Percentiles rank a stretch among this genome's conserved stretches.
These are phyloP conservation scores for Aramus guarauna DNA, from an alignment of 2,113 vertebrate species.

Conservation along the genomic window DNA sequence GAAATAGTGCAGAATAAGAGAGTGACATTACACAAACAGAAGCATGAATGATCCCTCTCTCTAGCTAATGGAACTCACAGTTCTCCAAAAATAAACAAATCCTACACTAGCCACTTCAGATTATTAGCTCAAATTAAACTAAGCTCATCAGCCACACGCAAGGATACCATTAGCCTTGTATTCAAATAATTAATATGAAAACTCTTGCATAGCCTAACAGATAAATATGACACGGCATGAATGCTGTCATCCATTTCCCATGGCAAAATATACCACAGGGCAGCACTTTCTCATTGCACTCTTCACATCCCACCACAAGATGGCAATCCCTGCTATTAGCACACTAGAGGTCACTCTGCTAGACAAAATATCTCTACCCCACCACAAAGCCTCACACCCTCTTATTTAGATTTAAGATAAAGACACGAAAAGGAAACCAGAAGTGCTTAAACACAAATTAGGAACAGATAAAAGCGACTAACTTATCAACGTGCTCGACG, in stretches of 20 bases:
- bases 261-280: background rate
- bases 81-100: background rate
- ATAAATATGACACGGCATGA: accelerated
- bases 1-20: background rate
- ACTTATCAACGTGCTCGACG: background rate
- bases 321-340: slow-evolving; percentile 11
- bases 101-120: background rate
- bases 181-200: background rate
- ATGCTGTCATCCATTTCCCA: background rate
- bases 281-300: background rate
- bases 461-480: background rate
- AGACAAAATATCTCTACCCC: background rate
- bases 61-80: background rate
- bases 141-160: background rate
- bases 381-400: background rate
- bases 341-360: background rate
- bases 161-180: background rate
- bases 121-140: background rate
- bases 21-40: background rate
- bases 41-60: background rate
- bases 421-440: background rate
- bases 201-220: background rate
- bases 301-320: slow-evolving; percentile 31
- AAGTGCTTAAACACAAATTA: background rate
- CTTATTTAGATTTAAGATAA: background rate